Conservation (phyloP, 1,140 invertebrate species). For the Brachionus asplanchnoidis region DNA sequence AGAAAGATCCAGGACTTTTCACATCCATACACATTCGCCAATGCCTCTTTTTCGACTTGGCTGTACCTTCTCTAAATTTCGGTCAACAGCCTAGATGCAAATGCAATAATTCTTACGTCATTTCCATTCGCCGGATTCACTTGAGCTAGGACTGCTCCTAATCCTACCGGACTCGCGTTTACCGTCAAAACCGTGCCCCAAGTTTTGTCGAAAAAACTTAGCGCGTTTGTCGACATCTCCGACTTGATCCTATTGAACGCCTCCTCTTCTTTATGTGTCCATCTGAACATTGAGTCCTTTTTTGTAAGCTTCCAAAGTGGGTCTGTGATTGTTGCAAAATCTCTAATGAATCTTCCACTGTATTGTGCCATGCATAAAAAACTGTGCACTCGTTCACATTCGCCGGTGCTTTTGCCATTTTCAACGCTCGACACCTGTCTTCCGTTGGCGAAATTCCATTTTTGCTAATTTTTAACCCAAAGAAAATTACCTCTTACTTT, state of each 20-base stretch:
- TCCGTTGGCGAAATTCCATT: not conserved
- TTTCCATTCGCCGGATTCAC: not conserved
- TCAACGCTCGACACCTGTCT: not conserved
- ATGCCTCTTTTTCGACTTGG: slow-evolving; percentile 48
- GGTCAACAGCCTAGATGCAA: slow-evolving; percentile 44
- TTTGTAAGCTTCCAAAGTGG: not conserved
- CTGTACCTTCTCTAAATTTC: slow-evolving; percentile 47
- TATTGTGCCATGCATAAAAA: not conserved
- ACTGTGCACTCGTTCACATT: not conserved
- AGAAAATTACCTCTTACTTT: not conserved
- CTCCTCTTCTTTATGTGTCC: not conserved
- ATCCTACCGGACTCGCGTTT: slow-evolving; percentile 49
- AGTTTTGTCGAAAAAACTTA: not conserved
- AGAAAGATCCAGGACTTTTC: slow-evolving; percentile 7
- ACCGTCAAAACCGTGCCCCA: slow-evolving; percentile 1
- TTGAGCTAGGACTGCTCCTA: slow-evolving; percentile 59
- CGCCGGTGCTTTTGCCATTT: not conserved
- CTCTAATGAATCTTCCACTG: not conserved
- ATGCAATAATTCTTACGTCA: slow-evolving; percentile 46
- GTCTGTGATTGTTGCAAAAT: slow-evolving; percentile 3
- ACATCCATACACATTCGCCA: not conserved
- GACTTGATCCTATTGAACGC: not conserved
- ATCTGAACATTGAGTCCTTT: not conserved
- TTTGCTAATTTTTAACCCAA: not conserved
- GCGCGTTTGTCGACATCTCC: not conserved